phyloP scores from a whole-genome alignment of 2,113 vertebrate species.

The Peromyscus polionotus region DNA sequence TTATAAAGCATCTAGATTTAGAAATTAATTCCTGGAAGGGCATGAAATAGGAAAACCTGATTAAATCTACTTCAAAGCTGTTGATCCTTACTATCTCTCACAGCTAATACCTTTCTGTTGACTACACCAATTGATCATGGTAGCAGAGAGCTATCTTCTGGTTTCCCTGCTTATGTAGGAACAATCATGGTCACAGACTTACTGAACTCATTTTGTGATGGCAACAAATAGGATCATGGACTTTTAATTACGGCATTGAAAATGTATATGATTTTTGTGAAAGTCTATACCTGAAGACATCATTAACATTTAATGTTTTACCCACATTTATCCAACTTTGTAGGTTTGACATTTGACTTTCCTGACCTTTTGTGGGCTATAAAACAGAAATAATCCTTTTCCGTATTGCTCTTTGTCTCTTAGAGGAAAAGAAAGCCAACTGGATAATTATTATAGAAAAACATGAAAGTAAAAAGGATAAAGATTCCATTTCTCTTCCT shows the following conservation, averaged over 20 bases:
- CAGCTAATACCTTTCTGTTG: background rate
- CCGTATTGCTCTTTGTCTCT: background rate
- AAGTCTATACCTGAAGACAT: constrained; percentile 10
- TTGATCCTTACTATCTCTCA: accelerated
- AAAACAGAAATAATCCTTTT: constrained; percentile 44
- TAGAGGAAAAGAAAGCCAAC: constrained; percentile 49
- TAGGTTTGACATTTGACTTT: constrained; percentile 64
- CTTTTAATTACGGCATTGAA: constrained; percentile 47
- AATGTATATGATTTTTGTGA: background rate
- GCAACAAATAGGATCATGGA: background rate
- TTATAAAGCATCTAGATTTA: background rate
- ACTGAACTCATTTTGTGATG: background rate
- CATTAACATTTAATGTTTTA: constrained; percentile 60
- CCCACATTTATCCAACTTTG: constrained; percentile 24
- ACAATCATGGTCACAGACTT: background rate
- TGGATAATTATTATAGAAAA: constrained; percentile 54
- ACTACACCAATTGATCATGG: background rate
- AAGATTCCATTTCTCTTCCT: constrained; percentile 9
- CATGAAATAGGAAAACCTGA: background rate
- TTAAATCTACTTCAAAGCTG: background rate
- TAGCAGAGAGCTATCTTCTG: background rate
- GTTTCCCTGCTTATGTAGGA: background rate
- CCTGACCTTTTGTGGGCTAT: constrained; percentile 54
- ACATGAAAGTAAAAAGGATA: background rate
- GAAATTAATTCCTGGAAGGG: background rate